phyloP scores from a whole-genome alignment of 2,888 invertebrate genomes.

The Cacoxenus indagator region DNA sequence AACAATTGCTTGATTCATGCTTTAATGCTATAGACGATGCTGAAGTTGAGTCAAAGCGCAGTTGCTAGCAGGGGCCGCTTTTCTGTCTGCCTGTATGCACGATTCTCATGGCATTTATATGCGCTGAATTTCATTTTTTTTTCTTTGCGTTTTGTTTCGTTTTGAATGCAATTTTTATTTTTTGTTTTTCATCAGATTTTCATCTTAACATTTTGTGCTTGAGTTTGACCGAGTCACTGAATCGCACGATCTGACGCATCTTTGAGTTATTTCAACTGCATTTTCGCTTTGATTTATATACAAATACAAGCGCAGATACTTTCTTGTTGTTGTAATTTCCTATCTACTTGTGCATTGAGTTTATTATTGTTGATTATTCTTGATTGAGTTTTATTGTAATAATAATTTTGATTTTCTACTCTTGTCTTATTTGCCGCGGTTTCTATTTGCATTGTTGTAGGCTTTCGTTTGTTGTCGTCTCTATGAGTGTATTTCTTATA shows the following conservation, averaged over 20 bases:
- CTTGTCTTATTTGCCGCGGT: constrained; percentile 16
- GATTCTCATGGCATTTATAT: constrained; percentile 20
- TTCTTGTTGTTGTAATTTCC: background rate
- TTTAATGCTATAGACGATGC: background rate
- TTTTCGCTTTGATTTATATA: background rate
- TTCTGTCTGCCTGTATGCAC: background rate
- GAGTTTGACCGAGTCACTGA: constrained; percentile 15
- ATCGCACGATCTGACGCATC: constrained; percentile 17
- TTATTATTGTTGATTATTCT: constrained; percentile 37
- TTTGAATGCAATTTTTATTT: constrained; percentile 18
- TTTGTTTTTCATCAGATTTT: background rate
- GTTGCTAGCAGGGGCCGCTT: background rate
- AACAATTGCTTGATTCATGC: constrained; percentile 58
- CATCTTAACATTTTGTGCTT: background rate
- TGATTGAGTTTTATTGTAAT: constrained; percentile 38
- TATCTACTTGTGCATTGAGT: background rate
- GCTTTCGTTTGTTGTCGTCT: background rate
- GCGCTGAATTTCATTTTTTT: constrained; percentile 7
- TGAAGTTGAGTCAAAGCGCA: background rate
- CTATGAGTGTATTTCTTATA: background rate
- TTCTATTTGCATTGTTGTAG: background rate
- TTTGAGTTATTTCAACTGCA: constrained; percentile 17
- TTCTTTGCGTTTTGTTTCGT: background rate
- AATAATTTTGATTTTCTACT: constrained; percentile 23
- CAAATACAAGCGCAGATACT: background rate